Evolutionary conservation across 2,797 vertebrate species (phyloP), one percentile per base, ranked within the genome.

Genomic region (Momotus momota): DNA sequence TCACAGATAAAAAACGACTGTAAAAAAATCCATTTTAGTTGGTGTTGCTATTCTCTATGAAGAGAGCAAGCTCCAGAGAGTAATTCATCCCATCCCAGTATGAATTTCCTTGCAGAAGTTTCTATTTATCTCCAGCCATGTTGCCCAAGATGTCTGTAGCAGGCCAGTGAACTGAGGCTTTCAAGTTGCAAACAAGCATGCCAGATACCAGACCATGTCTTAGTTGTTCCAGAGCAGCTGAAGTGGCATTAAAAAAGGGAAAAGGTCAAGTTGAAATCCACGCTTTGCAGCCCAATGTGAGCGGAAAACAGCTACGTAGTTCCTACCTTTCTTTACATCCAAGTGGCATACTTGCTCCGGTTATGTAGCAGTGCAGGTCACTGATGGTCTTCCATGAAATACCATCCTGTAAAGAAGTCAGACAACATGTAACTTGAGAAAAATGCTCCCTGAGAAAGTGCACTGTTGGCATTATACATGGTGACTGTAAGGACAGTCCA

Each of bases 261-360:
- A 35, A 35, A 35, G 8, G 18, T 60, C 3, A 8, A 4, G 9
- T 49, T 71, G 57, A 92, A 86, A 31, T 19, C 10, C 12, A 3
- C 1, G 2, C 20, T 88, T 81, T 48, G 23, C 20, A 86, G 7
- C 5, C 22, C 52, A 65, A 2, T 6, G 2, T 4, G 4, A 67
- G 25, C 1, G 1, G n/a, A n/a, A 33, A 83, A 46, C 5, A 48
- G 38, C 18, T 22, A 2, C 31, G 0, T 14, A 45, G 26, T 12
- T 93, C 64, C 38, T 13, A 2, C 52, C 46, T 60, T 26, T 8
- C 5, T 75, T 84, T 75, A 14, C 19, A 14, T 52, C 57, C 25
- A 48, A 67, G 69, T 41, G 12, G 14, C 4, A 0, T 52, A 20
- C 19, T 75, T 18, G 3, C 43, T 85, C 25, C 48, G 12, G 3